Conservation (phyloP, 2,797 vertebrate species). For the Anas georgica region DNA sequence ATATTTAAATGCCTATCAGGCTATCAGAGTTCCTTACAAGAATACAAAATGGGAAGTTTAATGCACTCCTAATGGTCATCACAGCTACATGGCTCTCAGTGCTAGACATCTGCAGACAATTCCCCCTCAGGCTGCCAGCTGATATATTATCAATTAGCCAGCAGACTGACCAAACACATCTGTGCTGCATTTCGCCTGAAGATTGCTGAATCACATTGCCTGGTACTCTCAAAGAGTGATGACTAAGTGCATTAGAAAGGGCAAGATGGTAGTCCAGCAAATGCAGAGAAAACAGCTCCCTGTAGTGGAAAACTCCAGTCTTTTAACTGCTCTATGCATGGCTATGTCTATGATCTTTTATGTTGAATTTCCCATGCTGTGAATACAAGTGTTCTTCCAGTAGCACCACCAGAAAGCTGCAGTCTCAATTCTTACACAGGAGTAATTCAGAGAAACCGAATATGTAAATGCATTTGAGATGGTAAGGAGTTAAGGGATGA, state of each 20-base stretch:
- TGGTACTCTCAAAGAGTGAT: background rate
- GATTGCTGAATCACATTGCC: slow-evolving; percentile 44
- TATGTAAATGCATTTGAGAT: background rate
- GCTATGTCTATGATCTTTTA: background rate
- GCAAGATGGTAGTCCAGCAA: background rate
- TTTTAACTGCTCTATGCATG: background rate
- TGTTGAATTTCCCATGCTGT: background rate
- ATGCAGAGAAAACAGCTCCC: background rate
- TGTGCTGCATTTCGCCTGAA: slow-evolving; percentile 2
- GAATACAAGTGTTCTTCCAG: background rate
- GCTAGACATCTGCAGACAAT: slow-evolving; percentile 18
- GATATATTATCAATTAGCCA: slow-evolving; percentile 44
- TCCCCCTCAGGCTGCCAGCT: slow-evolving; percentile 1
- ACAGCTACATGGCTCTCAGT: background rate
- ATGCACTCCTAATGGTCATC: background rate
- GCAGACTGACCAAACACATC: slow-evolving; percentile 15
- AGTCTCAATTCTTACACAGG: background rate
- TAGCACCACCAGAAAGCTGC: background rate
- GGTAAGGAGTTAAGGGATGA: background rate
- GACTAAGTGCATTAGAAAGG: slow-evolving; percentile 9
- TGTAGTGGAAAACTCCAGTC: background rate
- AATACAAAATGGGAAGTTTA: background rate
- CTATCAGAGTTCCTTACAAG: background rate
- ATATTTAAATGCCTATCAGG: background rate
- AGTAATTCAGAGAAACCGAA: background rate